These are phyloP conservation scores for Urocolius indicus DNA, from an alignment of 2,113 vertebrate genomes.

Conservation along the genomic window DNA sequence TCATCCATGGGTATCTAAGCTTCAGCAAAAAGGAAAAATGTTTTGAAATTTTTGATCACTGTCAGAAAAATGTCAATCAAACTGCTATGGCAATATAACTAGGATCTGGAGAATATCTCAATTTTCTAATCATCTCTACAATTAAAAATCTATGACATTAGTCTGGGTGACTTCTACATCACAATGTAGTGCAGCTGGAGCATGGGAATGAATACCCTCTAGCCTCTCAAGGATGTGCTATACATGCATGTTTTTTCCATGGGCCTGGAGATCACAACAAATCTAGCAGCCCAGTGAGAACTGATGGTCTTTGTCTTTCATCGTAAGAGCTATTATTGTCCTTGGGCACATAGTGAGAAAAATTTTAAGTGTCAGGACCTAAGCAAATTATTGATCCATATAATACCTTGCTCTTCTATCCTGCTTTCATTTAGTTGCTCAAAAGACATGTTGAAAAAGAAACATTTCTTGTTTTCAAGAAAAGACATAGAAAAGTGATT, in stretches of 20 bases:
- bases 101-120: background rate
- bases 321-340: background rate
- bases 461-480: background rate
- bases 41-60: background rate
- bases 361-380: background rate
- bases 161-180: background rate
- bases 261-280: background rate
- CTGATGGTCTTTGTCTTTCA: background rate
- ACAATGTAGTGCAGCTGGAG: background rate
- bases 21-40: background rate
- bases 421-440: background rate
- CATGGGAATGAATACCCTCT: background rate
- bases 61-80: background rate
- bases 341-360: background rate
- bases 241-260: background rate
- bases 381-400: background rate
- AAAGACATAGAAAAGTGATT: background rate
- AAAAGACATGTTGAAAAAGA: background rate
- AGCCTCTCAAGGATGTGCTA: fast-evolving
- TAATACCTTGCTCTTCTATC: background rate
- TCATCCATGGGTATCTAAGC: background rate
- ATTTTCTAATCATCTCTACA: background rate
- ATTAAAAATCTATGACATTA: background rate
- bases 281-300: background rate
- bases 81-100: background rate